Base-by-base conservation (phyloP, 2,797 vertebrate genomes). In the Monodelphis domestica region DNA sequence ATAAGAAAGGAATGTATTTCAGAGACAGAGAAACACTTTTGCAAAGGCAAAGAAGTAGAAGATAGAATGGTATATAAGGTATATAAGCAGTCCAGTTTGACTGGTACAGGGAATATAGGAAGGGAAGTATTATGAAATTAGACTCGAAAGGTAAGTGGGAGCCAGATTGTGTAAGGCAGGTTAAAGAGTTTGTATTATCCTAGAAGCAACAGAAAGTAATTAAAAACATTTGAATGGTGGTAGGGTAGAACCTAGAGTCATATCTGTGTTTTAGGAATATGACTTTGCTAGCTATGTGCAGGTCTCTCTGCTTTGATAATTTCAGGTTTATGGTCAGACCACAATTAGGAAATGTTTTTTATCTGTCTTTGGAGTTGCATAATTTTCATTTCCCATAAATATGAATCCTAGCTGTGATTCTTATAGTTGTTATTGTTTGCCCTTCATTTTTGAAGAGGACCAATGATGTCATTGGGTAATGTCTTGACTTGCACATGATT, bases 371-470 rank as follows among this genome's bases (percentile, higher is more conserved):
- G 51, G 5, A 70, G 54, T 92, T 94, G 11, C 59, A 30, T 38
- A 54, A 4, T 57, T 92, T 95, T 96, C 70, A 88, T 53, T 91
- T 94, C 15, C 28, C 56, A 56, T 89, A 88, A 38, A 45, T 89
- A n/a, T 53, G 53, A 29, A 30, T 94, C 38, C 91, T 56, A 11
- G 45, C 59, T 93, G 92, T 87, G 89, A 93, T 92, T 95, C 87
- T 90, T 89, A 53, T 56, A 57, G 33, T n/a, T n/a, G n/a, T n/a
- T n/a, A n/a, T n/a, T n/a, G n/a, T n/a, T n/a, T n/a, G n/a, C n/a
- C n/a, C n/a, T n/a, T n/a, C n/a, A n/a, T n/a, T n/a, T n/a, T n/a
- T n/a, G n/a, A n/a, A n/a, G n/a, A n/a, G n/a, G n/a, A n/a, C n/a
- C n/a, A n/a, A n/a, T n/a, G n/a, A n/a, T n/a, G n/a, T n/a, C n/a